These are phyloP conservation scores for Rhyzopertha dominica DNA, from an alignment of 1,140 invertebrate genomes.

Conservation along the genomic window DNA sequence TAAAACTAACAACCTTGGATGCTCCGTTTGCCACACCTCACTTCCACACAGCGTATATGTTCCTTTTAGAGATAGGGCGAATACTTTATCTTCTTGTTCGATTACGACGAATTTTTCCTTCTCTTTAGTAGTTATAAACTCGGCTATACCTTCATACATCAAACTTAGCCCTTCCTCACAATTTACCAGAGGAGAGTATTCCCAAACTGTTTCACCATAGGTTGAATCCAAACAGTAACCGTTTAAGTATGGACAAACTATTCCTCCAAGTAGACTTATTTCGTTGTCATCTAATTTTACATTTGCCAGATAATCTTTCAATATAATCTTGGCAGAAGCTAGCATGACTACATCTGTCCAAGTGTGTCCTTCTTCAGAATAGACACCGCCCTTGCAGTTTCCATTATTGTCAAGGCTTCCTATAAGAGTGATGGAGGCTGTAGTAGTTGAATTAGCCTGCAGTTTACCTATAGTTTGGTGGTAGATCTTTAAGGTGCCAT, in stretches of 20 bases:
- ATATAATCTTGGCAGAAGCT: constrained; percentile 8
- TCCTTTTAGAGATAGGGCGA: constrained; percentile 7
- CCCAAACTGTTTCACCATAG: constrained; percentile 10
- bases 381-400: constrained; percentile 6
- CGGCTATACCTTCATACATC: not conserved
- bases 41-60: not conserved
- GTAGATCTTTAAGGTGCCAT: constrained; percentile 8
- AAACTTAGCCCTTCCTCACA: not conserved
- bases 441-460: constrained; percentile 4
- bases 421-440: constrained; percentile 4
- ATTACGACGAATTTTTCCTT: constrained; percentile 8
- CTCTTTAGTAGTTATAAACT: not conserved
- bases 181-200: not conserved
- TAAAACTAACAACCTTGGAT: too few species aligned
- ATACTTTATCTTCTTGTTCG: constrained; percentile 7
- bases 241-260: constrained; percentile 8
- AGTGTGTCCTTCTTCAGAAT: constrained; percentile 8
- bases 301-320: constrained; percentile 8
- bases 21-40: constrained; percentile 11
- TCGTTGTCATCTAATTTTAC: constrained; percentile 12
- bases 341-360: constrained; percentile 13
- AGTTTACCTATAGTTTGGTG: constrained; percentile 4
- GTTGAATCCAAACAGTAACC: constrained; percentile 13
- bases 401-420: constrained; percentile 3
- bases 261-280: constrained; percentile 12